Base-by-base conservation (phyloP, 2,888 invertebrate genomes). In the Ophion ventricosus region DNA sequence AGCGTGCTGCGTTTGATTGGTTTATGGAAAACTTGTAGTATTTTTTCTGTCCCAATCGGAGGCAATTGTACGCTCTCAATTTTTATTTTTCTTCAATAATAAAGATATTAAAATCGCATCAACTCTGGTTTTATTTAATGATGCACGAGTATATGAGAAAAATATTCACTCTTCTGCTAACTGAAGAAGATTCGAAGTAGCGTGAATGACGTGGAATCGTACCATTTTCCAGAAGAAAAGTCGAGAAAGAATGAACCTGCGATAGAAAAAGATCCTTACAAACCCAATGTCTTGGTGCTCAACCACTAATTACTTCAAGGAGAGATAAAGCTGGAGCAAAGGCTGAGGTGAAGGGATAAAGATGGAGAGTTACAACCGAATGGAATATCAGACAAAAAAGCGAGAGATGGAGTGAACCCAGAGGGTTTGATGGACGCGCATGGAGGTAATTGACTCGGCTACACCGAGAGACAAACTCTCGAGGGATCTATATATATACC, bases 261-360 rank as follows among this genome's bases (percentile, higher is more conserved):
- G 26, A 69, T 43, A 7, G 29, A 26, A 49, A 59, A 26, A 35
- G 14, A 66, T 67, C 23, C 76, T 76, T 80, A 83, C 72, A 76
- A 76, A 72, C 70, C 76, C 72, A 61, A 83, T 76, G 54, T 57
- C 61, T 40, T 54, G 61, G 61, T 25, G 64, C 35, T 67, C 75
- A 80, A 76, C 80, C 83, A 67, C 80, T 83, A 83, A 83, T 83
- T 83, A 83, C 83, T 61, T 80, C 72, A 72, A 56, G 64, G 64
- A 61, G 72, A 76, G 80, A 80, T 67, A 80, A 72, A 80, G 72
- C 76, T 69, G 20, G n/a, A 83, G 69, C 23, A 29, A 70, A 79
- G 80, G 61, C 23, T 59, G 72, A 67, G 76, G 69, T 49, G 49
- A 26, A 35, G 20, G n/a, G 26, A 20, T 35, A 49, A 40, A 66